These are phyloP conservation scores for Pluvialis apricaria DNA, from an alignment of 2,113 vertebrate genomes.

Conservation along the genomic window DNA sequence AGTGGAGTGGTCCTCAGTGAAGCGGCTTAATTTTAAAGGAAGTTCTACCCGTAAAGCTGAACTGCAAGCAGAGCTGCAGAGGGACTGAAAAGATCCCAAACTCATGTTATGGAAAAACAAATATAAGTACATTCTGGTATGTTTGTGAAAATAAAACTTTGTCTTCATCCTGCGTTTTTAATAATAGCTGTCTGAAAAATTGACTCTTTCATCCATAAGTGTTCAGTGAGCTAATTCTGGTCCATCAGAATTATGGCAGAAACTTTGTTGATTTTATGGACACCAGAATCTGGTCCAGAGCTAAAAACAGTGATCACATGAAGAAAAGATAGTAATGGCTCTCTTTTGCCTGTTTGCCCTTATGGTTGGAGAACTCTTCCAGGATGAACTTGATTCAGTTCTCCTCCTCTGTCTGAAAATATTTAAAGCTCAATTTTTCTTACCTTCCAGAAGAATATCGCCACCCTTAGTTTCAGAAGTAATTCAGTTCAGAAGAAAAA, in stretches of 20 bases:
- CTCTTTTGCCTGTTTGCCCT: background rate
- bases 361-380: background rate
- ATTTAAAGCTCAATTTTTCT: background rate
- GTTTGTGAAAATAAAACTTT: background rate
- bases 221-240: background rate
- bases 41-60: background rate
- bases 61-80: background rate
- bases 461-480: background rate
- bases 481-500: background rate
- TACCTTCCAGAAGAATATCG: background rate
- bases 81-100: background rate
- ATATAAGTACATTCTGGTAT: background rate
- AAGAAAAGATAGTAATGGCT: background rate
- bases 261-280: background rate
- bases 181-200: background rate
- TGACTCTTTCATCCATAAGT: background rate
- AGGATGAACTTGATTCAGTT: background rate
- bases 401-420: background rate
- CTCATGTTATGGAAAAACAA: background rate
- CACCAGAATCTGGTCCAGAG: background rate
- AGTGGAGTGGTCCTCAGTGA: background rate
- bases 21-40: background rate
- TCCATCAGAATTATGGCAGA: background rate
- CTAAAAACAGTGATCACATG: background rate
- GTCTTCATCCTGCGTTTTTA: background rate